These are phyloP conservation scores for Syritta pipiens DNA, from an alignment of 2,888 invertebrate genomes.

Conservation along the genomic window DNA sequence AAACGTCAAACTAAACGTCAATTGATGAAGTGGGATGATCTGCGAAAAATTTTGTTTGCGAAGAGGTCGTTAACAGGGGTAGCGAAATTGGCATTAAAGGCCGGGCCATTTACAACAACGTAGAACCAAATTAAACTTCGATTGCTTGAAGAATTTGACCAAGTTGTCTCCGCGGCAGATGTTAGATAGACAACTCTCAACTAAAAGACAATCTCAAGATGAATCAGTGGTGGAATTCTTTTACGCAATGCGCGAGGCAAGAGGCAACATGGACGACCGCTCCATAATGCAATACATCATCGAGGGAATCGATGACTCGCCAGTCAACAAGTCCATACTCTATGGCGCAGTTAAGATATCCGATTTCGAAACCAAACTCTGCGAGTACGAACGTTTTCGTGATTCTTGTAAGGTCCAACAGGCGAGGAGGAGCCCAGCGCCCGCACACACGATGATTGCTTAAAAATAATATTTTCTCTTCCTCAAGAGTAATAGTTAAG, in stretches of 20 bases:
- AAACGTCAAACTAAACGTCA: no score
- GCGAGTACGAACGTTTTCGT: neutral
- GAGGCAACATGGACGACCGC: neutral
- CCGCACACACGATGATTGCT: neutral
- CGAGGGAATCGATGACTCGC: slow-evolving; percentile 1
- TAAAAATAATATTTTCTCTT: no score
- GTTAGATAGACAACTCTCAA: neutral
- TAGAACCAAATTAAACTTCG: neutral
- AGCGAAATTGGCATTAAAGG: neutral
- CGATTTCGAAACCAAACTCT: neutral
- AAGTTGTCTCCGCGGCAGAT: neutral
- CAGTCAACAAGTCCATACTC: slow-evolving; percentile 4
- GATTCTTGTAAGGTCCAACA: neutral
- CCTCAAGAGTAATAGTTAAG: no score
- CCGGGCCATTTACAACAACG: neutral
- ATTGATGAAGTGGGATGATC: neutral
- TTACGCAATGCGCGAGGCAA: neutral
- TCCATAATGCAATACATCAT: slow-evolving; percentile 5
- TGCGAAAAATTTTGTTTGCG: neutral
- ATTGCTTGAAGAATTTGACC: slow-evolving; percentile 1
- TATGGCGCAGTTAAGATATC: neutral
- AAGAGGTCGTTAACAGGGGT: slow-evolving; percentile 3
- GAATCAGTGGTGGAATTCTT: neutral
- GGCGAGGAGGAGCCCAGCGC: neutral
- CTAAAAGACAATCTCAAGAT: neutral